Evolutionary conservation across 2,797 vertebrate genomes (phyloP).

Genomic region (Myotis pilosus): DNA sequence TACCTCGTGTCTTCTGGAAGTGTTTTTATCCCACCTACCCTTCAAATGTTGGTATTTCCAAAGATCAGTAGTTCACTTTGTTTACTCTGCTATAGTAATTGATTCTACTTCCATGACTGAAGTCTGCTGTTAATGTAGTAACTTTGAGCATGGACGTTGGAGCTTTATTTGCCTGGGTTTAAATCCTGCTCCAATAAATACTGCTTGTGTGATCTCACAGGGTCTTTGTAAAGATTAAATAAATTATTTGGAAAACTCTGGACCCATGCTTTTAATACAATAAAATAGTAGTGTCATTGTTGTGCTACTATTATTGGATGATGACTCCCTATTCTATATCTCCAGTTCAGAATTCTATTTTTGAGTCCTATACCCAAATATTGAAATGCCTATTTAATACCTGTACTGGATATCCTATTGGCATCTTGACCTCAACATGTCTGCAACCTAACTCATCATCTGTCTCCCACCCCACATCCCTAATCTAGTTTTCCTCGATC

Average conservation of each 20-base stretch:
- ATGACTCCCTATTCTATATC: not conserved
- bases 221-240: constrained; percentile 24
- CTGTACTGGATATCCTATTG: not conserved
- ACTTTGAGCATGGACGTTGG: not conserved
- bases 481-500: not conserved
- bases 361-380: not conserved
- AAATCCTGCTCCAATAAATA: not conserved
- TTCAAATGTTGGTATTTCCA: constrained; percentile 23
- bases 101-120: constrained; percentile 12
- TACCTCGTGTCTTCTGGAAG: not conserved
- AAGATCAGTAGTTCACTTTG: constrained; percentile 8
- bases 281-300: not conserved
- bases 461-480: not conserved
- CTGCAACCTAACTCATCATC: not conserved
- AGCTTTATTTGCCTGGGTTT: not conserved
- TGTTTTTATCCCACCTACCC: not conserved
- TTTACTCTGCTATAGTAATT: not conserved
- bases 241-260: constrained; percentile 31
- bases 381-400: not conserved
- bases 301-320: not conserved
- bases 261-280: not conserved
- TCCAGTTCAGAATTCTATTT: not conserved
- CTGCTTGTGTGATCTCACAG: not conserved
- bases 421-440: not conserved
- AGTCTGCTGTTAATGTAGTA: not conserved